Evolutionary conservation across 1,140 invertebrate genomes (phyloP), one percentile per base, ranked within the genome.

Genomic region (Rhynchophorus ferrugineus): DNA sequence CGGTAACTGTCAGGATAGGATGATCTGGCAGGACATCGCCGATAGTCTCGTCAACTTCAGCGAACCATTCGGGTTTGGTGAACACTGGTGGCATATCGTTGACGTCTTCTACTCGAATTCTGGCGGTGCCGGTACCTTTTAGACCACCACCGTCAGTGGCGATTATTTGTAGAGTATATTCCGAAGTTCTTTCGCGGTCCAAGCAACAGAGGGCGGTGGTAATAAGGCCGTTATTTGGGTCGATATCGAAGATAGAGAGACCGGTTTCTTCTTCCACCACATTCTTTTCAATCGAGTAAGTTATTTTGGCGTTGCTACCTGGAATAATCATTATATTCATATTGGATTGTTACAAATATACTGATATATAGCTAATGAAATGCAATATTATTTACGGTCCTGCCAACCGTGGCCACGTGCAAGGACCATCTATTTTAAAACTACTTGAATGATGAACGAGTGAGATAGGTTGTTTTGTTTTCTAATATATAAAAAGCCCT

Each of bases 111-210:
- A 94, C 91, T 61, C 89, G 76, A 73, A 95, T 94, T 17, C 89
- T 92, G 43, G 91, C 91, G 55, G 91, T 94, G 48, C 89, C 89
- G 37, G 91, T 93, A 70, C 89, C 90, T 75, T 92, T 94, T 64
- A 93, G 77, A 66, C 89, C 89, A 49, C 89, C 89, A 57, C 89
- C 89, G 76, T 94, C 89, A 73, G 91, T 91, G 3, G 91, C 91
- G 22, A 93, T 89, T 48, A 95, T 92, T 76, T 95, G 91, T 77
- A 98, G 94, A 8, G 88, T 92, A 78, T 96, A 98, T 71, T 94
- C 91, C 11, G 94, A 92, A 2, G 93, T 95, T 57, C 90, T 83
- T 73, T 94, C 91, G 37, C 94, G 78, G 72, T 95, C 91, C 57
- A 94, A 75, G 68, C 92, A 94, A 64, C 91, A 94, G 1, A 95